phyloP scores from a whole-genome alignment of 2,888 invertebrate genomes.

The Ectobius pallidus region DNA sequence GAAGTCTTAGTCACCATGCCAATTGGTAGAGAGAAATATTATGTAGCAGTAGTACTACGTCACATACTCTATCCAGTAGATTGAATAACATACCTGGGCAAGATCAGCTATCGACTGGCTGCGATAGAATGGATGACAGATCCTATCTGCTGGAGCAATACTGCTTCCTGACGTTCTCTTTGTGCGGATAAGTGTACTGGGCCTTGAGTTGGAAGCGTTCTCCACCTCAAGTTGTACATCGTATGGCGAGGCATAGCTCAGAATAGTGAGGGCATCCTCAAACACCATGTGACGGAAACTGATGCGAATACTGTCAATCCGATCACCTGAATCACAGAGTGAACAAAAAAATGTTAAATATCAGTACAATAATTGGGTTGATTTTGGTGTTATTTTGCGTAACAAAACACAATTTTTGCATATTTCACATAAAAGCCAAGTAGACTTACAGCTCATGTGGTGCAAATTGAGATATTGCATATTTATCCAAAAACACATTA shows the following conservation, averaged over 20 bases:
- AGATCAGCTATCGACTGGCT: slow-evolving; percentile 82
- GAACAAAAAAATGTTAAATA: too few species aligned
- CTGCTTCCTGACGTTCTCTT: slow-evolving; percentile 42
- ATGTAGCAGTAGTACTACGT: too few species aligned
- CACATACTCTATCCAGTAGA: too few species aligned
- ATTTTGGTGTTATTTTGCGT: too few species aligned
- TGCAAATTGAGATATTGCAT: too few species aligned
- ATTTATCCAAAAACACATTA: too few species aligned
- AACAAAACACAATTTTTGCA: too few species aligned
- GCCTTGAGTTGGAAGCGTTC: slow-evolving; percentile 49
- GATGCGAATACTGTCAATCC: slow-evolving; percentile 84
- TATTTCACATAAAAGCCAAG: too few species aligned
- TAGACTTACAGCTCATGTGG: too few species aligned
- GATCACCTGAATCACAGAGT: slow-evolving; percentile 73
- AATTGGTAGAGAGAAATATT: too few species aligned
- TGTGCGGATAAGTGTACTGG: slow-evolving; percentile 39
- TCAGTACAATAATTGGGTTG: too few species aligned
- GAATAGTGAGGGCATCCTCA: slow-evolving; percentile 87
- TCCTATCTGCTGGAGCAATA: slow-evolving; percentile 58
- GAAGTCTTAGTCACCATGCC: too few species aligned
- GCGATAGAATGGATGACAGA: slow-evolving; percentile 77
- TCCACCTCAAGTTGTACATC: slow-evolving; percentile 81
- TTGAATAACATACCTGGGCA: slow-evolving; percentile 61
- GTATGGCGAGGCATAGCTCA: slow-evolving; percentile 91
- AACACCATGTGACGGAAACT: slow-evolving; percentile 87